A percentile compares a stretch with the other conserved stretches of the same genome.
These are phyloP conservation scores for Microctonus hyperodae DNA, from an alignment of 2,888 invertebrate species.

Conservation along the genomic window DNA sequence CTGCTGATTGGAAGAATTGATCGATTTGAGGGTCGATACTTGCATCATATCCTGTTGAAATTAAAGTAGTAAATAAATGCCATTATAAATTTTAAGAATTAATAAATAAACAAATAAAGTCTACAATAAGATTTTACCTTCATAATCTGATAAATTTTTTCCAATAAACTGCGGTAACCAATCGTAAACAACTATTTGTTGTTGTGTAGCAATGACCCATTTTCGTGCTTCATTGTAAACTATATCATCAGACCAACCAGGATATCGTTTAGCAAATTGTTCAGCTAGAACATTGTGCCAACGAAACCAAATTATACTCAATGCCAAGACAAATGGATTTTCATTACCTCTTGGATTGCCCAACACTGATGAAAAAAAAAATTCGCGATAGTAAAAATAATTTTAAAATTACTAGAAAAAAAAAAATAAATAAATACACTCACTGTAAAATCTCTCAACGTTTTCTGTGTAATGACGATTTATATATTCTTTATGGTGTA, in stretches of 20 bases:
- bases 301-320: constrained; percentile 67
- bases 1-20: constrained; percentile 70
- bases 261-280: constrained; percentile 53
- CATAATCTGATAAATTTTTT: constrained; percentile 47
- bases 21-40: constrained; percentile 68
- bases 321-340: constrained; percentile 66
- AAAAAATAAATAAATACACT: constrained; percentile 45
- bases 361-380: constrained; percentile 58
- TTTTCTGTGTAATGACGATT: constrained; percentile 60
- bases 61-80: no score
- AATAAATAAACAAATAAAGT: no score
- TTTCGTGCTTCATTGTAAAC: constrained; percentile 68
- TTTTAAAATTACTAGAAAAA: neutral
- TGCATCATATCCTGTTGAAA: constrained; percentile 63
- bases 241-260: constrained; percentile 63
- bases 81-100: no score
- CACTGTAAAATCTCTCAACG: constrained; percentile 67
- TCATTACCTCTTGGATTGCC: constrained; percentile 68
- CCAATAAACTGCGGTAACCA: constrained; percentile 65
- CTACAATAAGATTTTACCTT: constrained; percentile 31
- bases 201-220: constrained; percentile 68
- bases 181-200: constrained; percentile 64
- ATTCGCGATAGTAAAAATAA: neutral
- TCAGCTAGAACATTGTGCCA: constrained; percentile 67
- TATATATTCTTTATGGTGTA: constrained; percentile 61